phyloP scores from a whole-genome alignment of 1,140 invertebrate species.

The Platyscapa corneri region DNA sequence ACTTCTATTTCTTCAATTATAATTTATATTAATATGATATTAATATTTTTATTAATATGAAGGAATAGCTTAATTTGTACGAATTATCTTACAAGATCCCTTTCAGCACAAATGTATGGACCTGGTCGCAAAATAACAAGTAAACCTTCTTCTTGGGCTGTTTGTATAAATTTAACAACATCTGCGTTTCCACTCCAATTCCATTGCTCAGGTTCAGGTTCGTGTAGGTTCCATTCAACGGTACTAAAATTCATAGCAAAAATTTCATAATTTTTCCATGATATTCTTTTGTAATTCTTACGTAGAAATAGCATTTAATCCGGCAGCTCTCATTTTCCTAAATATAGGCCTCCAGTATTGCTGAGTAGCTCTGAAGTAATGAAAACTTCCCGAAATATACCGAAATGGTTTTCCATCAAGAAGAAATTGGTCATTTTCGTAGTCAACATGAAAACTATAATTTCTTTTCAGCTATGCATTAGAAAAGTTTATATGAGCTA shows the following conservation, averaged over 20 bases:
- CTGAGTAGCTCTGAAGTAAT: constrained; percentile 91
- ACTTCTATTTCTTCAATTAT: too few species aligned
- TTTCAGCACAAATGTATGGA: constrained; percentile 94
- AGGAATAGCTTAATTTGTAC: too few species aligned
- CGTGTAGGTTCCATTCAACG: constrained; percentile 95
- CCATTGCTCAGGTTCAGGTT: constrained; percentile 82
- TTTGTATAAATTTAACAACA: constrained; percentile 83
- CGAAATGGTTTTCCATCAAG: constrained; percentile 88
- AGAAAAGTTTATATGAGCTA: not conserved
- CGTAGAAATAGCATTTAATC: constrained; percentile 93
- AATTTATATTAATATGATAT: too few species aligned
- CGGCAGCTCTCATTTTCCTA: constrained; percentile 86
- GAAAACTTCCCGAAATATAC: constrained; percentile 92
- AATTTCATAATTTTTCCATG: not conserved
- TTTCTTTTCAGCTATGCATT: too few species aligned
- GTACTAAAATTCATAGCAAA: constrained; percentile 77
- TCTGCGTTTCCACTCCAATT: constrained; percentile 87
- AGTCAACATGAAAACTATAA: constrained; percentile 78
- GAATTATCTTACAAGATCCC: constrained; percentile 79
- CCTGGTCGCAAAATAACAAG: constrained; percentile 91
- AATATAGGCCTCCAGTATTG: constrained; percentile 90
- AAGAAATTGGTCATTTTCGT: constrained; percentile 84
- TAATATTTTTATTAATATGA: too few species aligned
- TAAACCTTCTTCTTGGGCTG: constrained; percentile 87
- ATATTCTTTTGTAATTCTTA: constrained; percentile 65